phyloP scores from a whole-genome alignment of 1,140 invertebrate species.

The Ooceraea biroi region DNA sequence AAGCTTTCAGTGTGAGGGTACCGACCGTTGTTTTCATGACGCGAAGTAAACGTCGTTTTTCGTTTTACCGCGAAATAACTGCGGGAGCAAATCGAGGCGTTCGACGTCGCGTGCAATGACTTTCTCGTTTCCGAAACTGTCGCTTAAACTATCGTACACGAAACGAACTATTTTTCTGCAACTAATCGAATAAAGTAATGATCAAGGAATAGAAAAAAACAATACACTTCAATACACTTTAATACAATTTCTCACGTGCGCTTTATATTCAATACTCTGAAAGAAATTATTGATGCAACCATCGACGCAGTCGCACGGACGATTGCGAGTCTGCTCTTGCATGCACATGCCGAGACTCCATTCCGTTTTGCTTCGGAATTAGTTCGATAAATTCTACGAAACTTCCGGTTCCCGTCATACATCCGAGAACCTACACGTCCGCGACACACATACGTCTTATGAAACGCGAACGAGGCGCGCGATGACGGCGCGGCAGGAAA shows the following conservation, averaged over 20 bases:
- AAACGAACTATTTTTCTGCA: too few relatives aligned
- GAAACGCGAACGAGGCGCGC: slow-evolving; percentile 30
- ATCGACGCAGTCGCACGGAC: background rate
- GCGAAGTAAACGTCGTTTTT: background rate
- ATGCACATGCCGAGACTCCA: too few relatives aligned
- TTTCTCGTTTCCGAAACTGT: too few relatives aligned
- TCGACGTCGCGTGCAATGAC: background rate
- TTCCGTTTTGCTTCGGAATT: slow-evolving; percentile 19
- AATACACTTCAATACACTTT: background rate
- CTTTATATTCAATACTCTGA: background rate
- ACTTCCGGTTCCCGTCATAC: slow-evolving; percentile 35
- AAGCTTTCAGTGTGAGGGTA: background rate
- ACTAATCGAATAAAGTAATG: too few relatives aligned
- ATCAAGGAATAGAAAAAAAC: background rate
- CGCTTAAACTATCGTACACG: too few relatives aligned
- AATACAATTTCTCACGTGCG: background rate
- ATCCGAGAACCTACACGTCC: slow-evolving; percentile 6
- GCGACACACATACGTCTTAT: slow-evolving; percentile 28
- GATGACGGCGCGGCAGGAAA: slow-evolving; percentile 15
- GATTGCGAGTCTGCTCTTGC: background rate
- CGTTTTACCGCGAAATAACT: background rate
- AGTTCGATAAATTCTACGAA: slow-evolving; percentile 47
- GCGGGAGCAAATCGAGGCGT: background rate
- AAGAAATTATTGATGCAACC: background rate
- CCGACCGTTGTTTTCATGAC: background rate